Conservation (phyloP, 2,888 invertebrate genomes). For the Seira ritae region DNA sequence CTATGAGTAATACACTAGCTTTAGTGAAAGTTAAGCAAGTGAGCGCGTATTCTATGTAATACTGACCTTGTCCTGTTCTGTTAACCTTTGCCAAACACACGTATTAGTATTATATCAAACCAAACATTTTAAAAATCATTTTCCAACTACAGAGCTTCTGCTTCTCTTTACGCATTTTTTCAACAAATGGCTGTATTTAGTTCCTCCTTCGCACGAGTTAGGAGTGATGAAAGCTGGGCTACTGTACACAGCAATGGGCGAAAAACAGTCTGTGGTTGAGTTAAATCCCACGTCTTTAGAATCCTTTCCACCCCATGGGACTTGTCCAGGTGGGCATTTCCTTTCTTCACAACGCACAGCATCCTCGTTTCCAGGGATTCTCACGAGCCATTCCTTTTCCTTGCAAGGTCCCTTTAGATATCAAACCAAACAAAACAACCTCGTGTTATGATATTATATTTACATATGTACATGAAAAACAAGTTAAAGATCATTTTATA, state of each 20-base stretch:
- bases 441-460: neutral
- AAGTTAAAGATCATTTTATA: neutral
- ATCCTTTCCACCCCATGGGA: neutral
- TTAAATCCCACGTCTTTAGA: neutral
- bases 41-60: no score
- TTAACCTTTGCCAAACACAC: no score
- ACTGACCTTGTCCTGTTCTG: no score
- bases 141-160: neutral
- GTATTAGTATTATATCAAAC: no score
- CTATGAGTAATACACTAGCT: no score
- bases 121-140: neutral
- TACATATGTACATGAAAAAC: neutral
- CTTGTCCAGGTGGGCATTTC: conserved; percentile 23
- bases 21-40: no score
- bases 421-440: neutral
- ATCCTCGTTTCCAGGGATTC: neutral
- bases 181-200: conserved; percentile 25
- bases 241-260: neutral
- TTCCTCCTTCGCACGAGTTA: conserved; percentile 23
- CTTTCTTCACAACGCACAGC: conserved; percentile 23
- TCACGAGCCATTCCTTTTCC: conserved; percentile 36
- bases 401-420: conserved; percentile 36
- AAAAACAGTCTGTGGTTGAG: neutral
- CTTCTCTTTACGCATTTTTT: conserved; percentile 21
- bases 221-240: neutral